Evolutionary conservation across 2,797 vertebrate species (phyloP).

Genomic region (Steatocranus sp.): DNA sequence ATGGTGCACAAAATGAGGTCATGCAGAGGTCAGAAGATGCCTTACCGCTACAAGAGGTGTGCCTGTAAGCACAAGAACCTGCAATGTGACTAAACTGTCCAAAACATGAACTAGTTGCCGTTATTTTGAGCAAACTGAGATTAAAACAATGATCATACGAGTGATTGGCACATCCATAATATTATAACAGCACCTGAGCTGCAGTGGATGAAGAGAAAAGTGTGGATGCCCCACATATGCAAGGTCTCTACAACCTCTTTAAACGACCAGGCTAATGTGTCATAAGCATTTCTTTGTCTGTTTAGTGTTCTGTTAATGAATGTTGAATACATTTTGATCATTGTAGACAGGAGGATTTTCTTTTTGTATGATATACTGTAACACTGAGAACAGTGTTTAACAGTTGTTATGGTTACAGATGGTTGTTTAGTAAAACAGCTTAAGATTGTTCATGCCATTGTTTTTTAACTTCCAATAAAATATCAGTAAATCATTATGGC

Average conservation of each 20-base stretch:
- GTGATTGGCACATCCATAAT: neutral
- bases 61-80: neutral
- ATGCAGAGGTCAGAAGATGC: neutral
- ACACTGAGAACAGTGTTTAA: neutral
- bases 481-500: neutral
- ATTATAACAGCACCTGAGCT: neutral
- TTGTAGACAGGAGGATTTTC: neutral
- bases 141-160: neutral
- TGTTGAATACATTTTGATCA: neutral
- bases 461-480: neutral
- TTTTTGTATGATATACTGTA: neutral
- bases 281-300: neutral
- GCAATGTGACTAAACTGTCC: neutral
- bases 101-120: neutral
- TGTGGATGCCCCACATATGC: neutral
- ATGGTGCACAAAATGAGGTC: neutral
- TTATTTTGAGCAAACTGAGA: neutral
- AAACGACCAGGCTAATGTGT: neutral
- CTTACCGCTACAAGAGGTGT: fast-evolving
- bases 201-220: neutral
- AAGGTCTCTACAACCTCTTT: neutral
- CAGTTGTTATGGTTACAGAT: neutral
- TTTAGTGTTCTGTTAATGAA: neutral
- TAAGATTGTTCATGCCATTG: fast-evolving
- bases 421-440: neutral